phyloP scores from a whole-genome alignment of 2,113 vertebrate genomes.

The Clupea harengus region DNA sequence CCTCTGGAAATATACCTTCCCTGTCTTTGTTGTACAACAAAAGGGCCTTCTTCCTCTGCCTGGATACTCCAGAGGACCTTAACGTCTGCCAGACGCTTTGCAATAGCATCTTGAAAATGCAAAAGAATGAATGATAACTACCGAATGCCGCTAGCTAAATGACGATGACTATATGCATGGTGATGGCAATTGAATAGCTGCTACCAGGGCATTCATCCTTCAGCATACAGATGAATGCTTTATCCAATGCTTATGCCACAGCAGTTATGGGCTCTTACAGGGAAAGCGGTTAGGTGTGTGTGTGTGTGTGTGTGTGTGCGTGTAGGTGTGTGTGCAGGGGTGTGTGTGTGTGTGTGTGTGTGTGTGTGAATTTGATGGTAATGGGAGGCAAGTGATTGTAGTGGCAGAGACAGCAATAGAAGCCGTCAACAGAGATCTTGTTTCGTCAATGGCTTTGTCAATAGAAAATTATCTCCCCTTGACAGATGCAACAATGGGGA shows the following conservation, averaged over 20 bases:
- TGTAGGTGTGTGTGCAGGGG: background rate
- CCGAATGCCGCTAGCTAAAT: background rate
- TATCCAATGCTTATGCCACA: background rate
- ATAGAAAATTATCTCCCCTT: slow-evolving; percentile 8
- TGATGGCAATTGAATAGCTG: background rate
- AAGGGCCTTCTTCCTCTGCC: background rate
- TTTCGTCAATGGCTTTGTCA: slow-evolving; percentile 9
- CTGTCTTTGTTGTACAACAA: background rate
- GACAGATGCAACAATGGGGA: slow-evolving; percentile 3
- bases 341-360: background rate
- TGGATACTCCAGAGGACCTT: background rate
- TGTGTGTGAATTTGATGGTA: background rate
- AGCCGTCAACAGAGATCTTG: slow-evolving; percentile 9
- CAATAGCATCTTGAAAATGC: background rate
- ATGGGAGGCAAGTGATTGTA: slow-evolving; percentile 14
- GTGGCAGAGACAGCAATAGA: background rate
- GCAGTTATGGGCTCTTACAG: background rate
- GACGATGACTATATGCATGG: background rate
- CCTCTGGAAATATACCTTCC: background rate
- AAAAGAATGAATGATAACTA: background rate
- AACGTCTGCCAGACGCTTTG: background rate
- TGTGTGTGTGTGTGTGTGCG: background rate
- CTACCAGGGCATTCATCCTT: background rate
- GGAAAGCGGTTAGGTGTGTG: background rate
- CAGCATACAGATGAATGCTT: slow-evolving; percentile 6